Percentiles rank a stretch among this genome's conserved stretches.
phyloP scores from a whole-genome alignment of 2,113 vertebrate genomes.

The Actenoides lindsayi region DNA sequence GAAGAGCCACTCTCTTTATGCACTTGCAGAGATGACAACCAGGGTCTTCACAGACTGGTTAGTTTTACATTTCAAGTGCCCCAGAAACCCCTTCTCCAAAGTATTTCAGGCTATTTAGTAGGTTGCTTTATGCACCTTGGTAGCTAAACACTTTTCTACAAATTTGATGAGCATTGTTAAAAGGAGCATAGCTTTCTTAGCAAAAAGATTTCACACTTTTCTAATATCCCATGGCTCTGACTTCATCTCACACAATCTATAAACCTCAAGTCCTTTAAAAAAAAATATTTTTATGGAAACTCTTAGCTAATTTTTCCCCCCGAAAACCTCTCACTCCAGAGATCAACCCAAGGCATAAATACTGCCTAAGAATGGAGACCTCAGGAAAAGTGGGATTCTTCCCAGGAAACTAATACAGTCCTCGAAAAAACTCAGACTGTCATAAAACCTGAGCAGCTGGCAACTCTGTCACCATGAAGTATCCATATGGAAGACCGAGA shows the following conservation, averaged over 20 bases:
- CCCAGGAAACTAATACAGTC: slow-evolving; percentile 77
- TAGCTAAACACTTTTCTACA: not conserved
- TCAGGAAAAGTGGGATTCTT: slow-evolving; percentile 67
- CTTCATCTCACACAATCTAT: not conserved
- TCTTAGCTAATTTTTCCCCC: slow-evolving; percentile 21
- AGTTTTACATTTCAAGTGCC: not conserved
- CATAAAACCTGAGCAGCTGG: slow-evolving; percentile 84
- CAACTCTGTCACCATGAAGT: slow-evolving; percentile 84
- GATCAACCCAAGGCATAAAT: slow-evolving; percentile 7
- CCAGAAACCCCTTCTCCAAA: not conserved
- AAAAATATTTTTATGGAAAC: not conserved
- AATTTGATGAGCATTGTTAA: not conserved
- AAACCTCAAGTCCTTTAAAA: not conserved
- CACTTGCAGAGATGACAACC: not conserved
- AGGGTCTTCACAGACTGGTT: not conserved
- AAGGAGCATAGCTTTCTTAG: not conserved
- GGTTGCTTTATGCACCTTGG: not conserved
- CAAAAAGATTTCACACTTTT: not conserved
- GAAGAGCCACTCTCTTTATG: not conserved
- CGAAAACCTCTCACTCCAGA: slow-evolving; percentile 7
- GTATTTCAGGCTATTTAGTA: not conserved
- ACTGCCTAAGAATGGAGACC: slow-evolving; percentile 46
- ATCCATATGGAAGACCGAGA: slow-evolving; percentile 86
- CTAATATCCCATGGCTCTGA: not conserved
- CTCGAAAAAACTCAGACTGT: slow-evolving; percentile 78